A percentile compares a stretch with the other conserved stretches of the same genome.
Conservation (phyloP, 2,888 invertebrate species). For the Scaptomyza cyrtandrae region DNA sequence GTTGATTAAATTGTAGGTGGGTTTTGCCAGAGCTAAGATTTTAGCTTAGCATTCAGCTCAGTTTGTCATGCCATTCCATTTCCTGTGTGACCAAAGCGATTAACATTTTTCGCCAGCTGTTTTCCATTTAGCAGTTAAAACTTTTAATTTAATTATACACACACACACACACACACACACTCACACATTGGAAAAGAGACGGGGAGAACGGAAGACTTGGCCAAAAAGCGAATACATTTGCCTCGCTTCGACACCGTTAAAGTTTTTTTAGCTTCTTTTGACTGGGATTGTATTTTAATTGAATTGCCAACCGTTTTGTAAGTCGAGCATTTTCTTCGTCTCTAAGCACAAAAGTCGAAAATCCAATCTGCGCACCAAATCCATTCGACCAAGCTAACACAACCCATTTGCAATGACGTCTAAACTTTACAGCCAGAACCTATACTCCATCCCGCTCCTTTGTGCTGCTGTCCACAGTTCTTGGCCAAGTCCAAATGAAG, state of each 20-base stretch:
- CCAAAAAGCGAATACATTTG: constrained; percentile 21
- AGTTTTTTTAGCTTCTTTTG: constrained; percentile 25
- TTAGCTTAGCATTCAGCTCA: constrained; percentile 6
- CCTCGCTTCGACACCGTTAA: constrained; percentile 49
- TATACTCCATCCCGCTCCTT: not conserved
- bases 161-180: constrained; percentile 24
- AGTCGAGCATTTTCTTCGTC: constrained; percentile 11
- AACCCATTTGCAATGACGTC: constrained; percentile 58
- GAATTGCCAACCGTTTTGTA: constrained; percentile 56
- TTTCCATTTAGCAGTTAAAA: constrained; percentile 47
- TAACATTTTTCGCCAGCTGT: constrained; percentile 60
- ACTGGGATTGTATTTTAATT: constrained; percentile 58
- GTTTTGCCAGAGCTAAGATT: constrained; percentile 12
- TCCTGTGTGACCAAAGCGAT: constrained; percentile 63
- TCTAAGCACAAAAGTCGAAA: constrained; percentile 50
- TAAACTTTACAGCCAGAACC: constrained; percentile 46
- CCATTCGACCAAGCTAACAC: constrained; percentile 48
- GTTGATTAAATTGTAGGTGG: constrained; percentile 57
- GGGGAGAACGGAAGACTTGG: not conserved
- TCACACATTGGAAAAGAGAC: too few species aligned
- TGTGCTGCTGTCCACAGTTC: not conserved
- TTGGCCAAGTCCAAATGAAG: constrained; percentile 60
- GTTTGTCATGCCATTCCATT: constrained; percentile 43
- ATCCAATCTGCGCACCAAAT: constrained; percentile 68
- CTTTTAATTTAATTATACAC: constrained; percentile 73